phyloP scores from a whole-genome alignment of 1,140 invertebrate genomes.

The Drosophila mauritiana region DNA sequence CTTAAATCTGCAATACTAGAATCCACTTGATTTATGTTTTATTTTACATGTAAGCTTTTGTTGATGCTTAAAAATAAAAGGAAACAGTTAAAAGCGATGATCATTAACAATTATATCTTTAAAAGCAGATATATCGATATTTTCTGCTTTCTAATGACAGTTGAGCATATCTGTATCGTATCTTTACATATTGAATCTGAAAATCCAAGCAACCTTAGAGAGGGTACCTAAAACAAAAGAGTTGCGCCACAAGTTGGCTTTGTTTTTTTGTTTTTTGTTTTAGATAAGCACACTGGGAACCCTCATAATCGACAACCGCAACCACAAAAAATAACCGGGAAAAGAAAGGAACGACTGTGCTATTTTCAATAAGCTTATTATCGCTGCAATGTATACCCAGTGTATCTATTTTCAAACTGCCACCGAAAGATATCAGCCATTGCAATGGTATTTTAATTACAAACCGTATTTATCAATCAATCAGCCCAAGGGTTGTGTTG shows the following conservation, averaged over 20 bases:
- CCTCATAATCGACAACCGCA: conserved; percentile 42
- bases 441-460: conserved; percentile 56
- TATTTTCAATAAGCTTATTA: conserved; percentile 49
- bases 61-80: too few species aligned
- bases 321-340: conserved; percentile 7
- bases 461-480: conserved; percentile 40
- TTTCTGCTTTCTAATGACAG: too few species aligned
- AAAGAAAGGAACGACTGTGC: conserved; percentile 14
- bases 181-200: neutral
- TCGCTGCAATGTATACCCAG: conserved; percentile 31
- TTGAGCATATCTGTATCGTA: too few species aligned
- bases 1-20: too few species aligned
- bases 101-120: too few species aligned
- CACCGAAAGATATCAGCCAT: conserved; percentile 27
- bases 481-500: conserved; percentile 12
- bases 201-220: neutral
- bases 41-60: too few species aligned
- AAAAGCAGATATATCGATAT: too few species aligned
- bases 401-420: conserved; percentile 21
- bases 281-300: conserved; percentile 55
- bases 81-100: too few species aligned
- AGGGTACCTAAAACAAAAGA: conserved; percentile 18
- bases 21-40: too few species aligned
- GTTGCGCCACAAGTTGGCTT: conserved; percentile 52
- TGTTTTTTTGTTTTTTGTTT: conserved; percentile 9